Base-by-base conservation (phyloP, 2,797 vertebrate species). In the Yasuhikotakia modesta region DNA sequence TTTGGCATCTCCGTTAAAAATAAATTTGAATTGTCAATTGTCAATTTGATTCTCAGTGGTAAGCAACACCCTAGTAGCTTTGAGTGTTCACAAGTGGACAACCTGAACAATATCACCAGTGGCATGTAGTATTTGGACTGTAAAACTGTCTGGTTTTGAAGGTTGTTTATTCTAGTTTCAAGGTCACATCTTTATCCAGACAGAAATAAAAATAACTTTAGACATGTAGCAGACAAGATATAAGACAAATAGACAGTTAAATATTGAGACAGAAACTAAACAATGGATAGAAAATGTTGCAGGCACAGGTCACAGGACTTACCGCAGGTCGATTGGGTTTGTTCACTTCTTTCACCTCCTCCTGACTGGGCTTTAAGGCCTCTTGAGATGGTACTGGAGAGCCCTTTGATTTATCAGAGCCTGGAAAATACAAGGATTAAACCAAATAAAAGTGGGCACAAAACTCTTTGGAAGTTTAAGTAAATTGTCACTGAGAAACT, bases 241-340 rank as follows among this genome's bases (percentile, higher is more conserved):
- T 2, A 24, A 61, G 58, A 6, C 6, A 73, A 14, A 30, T 64
- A 79, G 61, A 64, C 73, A 43, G 39, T 64, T 79, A 22, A 53
- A 78, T 43, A 27, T 35, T 2, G 24, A 73, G 48, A 24, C 35
- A 16, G 10, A 0, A 52, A 39, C 35, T 52, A 0, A 53, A 64
- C 27, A 58, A 57, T 6, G 6, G 0, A 4, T 4, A 43, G 45
- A 43, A 73, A 24, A 19, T 53, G 50, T 68, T 2, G 16, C 6
- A 63, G n/a, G 60, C 8, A 24, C 22, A 12, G 32, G 61, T 96
- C 96, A 24, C 22, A 12, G 32, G 61, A 96, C 96, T 96, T 91
- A 99, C 97, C 85, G 96, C 96, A 64, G 97, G 97, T 87, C 96
- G 94, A 89, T 95, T 96, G 1, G 96, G 95, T 81, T 96, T 92